Evolutionary conservation across 2,797 vertebrate species (phyloP).

Genomic region (Aplochiton taeniatus): DNA sequence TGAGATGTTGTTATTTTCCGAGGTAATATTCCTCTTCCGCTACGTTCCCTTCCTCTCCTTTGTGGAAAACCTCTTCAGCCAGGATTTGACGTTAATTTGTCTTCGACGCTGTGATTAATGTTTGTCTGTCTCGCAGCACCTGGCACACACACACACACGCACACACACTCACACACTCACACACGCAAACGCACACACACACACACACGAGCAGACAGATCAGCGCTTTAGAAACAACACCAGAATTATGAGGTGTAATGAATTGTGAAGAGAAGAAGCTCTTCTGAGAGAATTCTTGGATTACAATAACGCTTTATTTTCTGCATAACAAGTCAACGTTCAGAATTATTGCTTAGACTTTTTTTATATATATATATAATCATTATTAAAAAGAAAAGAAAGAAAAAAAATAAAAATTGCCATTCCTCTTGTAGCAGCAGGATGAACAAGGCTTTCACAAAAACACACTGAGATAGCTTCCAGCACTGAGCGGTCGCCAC

Average conservation of each 20-base stretch:
- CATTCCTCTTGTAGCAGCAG: not conserved
- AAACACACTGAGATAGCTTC: constrained; percentile 27
- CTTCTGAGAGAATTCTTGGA: no score
- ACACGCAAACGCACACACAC: constrained; percentile 3
- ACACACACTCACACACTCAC: constrained; percentile 2
- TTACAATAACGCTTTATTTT: no score
- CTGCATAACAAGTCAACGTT: no score
- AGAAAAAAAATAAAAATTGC: no score
- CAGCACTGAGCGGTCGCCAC: constrained; percentile 60
- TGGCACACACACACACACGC: constrained; percentile 6
- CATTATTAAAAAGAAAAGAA: no score
- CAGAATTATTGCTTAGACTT: no score
- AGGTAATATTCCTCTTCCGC: no score
- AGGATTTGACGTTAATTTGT: constrained; percentile 31
- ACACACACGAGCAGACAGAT: not conserved
- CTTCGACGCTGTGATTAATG: constrained; percentile 21
- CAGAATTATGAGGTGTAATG: no score
- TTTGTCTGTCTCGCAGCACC: constrained; percentile 16
- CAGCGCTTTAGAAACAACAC: not conserved
- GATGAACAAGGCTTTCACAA: not conserved
- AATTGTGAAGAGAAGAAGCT: no score
- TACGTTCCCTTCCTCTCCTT: not conserved
- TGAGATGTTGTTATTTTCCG: no score
- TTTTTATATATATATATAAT: no score
- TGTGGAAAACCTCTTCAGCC: constrained; percentile 22